A percentile compares a stretch with the other conserved stretches of the same genome.
Evolutionary conservation across 1,140 invertebrate genomes (phyloP).

Genomic region (Palaemon carinicauda): DNA sequence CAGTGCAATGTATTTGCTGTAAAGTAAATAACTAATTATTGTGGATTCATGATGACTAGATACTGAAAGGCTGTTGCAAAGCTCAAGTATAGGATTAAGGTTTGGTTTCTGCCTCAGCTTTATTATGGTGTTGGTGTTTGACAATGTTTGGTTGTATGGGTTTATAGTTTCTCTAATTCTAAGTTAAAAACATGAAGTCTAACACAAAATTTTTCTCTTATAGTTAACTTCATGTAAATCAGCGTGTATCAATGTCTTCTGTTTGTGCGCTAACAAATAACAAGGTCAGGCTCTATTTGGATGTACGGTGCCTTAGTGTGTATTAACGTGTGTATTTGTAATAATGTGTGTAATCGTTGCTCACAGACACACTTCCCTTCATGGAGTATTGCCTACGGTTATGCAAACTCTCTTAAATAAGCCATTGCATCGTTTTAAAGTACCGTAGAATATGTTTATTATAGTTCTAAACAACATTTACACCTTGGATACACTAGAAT

Average conservation of each 20-base stretch:
- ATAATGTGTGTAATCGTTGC: slow-evolving; percentile 50
- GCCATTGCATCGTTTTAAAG: too few relatives aligned
- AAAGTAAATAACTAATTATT: too few relatives aligned
- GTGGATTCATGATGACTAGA: too few relatives aligned
- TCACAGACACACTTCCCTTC: slow-evolving; percentile 48
- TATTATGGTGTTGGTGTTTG: slow-evolving; percentile 43
- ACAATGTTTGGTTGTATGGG: slow-evolving; percentile 33
- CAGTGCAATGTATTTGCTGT: too few relatives aligned
- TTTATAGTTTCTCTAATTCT: slow-evolving; percentile 12
- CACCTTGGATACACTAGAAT: not conserved
- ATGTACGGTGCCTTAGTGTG: slow-evolving; percentile 48
- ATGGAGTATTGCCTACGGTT: slow-evolving; percentile 20
- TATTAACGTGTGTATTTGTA: slow-evolving; percentile 37
- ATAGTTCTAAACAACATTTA: too few relatives aligned
- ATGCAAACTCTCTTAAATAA: not conserved
- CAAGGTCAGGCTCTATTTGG: slow-evolving; percentile 42
- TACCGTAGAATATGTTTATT: too few relatives aligned
- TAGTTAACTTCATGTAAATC: slow-evolving; percentile 56
- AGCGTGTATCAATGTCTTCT: slow-evolving; percentile 54
- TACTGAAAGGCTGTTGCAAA: too few relatives aligned
- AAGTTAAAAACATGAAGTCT: slow-evolving; percentile 33
- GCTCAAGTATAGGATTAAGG: not conserved
- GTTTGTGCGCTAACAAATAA: slow-evolving; percentile 50
- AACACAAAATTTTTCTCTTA: slow-evolving; percentile 54
- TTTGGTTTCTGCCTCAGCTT: slow-evolving; percentile 30